Evolutionary conservation across 2,888 invertebrate genomes (phyloP), one percentile per base, ranked within the genome.

Genomic region (Dysmachus trigonus): DNA sequence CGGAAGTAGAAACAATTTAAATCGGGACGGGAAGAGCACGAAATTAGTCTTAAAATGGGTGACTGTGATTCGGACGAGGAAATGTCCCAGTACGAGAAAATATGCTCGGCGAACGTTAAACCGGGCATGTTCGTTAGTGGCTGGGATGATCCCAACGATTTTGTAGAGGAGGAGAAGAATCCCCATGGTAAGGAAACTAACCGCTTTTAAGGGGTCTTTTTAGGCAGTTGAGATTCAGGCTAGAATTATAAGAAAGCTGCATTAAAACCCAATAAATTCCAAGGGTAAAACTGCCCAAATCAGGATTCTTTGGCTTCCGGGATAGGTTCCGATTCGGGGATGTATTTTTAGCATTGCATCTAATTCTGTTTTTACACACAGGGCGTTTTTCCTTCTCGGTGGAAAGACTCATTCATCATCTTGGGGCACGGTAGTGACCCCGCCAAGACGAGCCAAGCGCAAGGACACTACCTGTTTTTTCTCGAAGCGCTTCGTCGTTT

Each of bases 131-230:
- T 94, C 91, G 96, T 97, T 0, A 97, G 97, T 90, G 96, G 96
- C 82, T 97, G 96, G 96, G 97, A 97, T 89, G 95, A 96, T 90
- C 95, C 95, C 71, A 92, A 93, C 86, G 94, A 95, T 88, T 94
- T 95, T 87, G 35, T 97, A 13, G 95, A 96, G 87, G 93, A 93
- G 88, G 95, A 95, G 62, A 93, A 94, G 89, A 94, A 96, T 92
- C 96, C 96, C 0, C 94, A 94, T 93, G 95, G 97, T 96, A 93
- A 90, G 87, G 27, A 27, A 10, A 27, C 10, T 8, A n/a, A 51
- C 22, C 10, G 7, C n/a, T 47, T n/a, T 47, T 7, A 13, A 51
- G 8, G 4, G n/a, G 15, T 15, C 8, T 33, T 73, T 8, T 6
- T 6, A n/a, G n/a, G 7, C n/a, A 47, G n/a, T 47, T n/a, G 6